phyloP scores from a whole-genome alignment of 2,888 invertebrate genomes.

The Atherix ibis region DNA sequence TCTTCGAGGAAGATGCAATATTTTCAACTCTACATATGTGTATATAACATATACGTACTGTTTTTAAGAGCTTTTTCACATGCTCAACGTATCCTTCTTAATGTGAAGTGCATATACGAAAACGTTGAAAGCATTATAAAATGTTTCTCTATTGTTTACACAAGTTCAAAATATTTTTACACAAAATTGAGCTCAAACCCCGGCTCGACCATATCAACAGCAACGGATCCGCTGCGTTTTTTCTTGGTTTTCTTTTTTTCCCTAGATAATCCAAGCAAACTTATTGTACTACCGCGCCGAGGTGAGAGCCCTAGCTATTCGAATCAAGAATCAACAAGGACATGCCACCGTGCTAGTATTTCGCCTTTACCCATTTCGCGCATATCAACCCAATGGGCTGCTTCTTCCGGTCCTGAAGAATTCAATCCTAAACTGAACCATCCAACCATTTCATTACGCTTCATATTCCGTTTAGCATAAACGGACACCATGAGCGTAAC shows the following conservation, averaged over 20 bases:
- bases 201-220: constrained; percentile 13
- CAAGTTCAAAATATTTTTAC: constrained; percentile 5
- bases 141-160: neutral
- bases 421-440: constrained; percentile 90
- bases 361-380: constrained; percentile 72
- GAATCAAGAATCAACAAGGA: constrained; percentile 62
- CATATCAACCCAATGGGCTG: constrained; percentile 88
- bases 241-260: constrained; percentile 11
- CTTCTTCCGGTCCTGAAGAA: constrained; percentile 82
- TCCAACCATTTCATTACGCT: constrained; percentile 91
- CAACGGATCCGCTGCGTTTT: constrained; percentile 10
- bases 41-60: too few relatives aligned
- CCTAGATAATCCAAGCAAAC: constrained; percentile 7
- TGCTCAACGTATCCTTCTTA: too few relatives aligned
- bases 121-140: neutral
- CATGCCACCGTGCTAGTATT: constrained; percentile 88
- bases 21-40: too few relatives aligned
- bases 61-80: too few relatives aligned
- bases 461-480: constrained; percentile 82
- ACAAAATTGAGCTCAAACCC: constrained; percentile 15
- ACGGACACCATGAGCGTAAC: constrained; percentile 90
- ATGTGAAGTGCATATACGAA: too few relatives aligned
- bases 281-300: constrained; percentile 9
- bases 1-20: too few relatives aligned
- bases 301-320: constrained; percentile 31